Percentiles rank a stretch among this genome's conserved stretches.
Evolutionary conservation across 2,888 invertebrate genomes (phyloP).

Genomic region (Cinara cedri): DNA sequence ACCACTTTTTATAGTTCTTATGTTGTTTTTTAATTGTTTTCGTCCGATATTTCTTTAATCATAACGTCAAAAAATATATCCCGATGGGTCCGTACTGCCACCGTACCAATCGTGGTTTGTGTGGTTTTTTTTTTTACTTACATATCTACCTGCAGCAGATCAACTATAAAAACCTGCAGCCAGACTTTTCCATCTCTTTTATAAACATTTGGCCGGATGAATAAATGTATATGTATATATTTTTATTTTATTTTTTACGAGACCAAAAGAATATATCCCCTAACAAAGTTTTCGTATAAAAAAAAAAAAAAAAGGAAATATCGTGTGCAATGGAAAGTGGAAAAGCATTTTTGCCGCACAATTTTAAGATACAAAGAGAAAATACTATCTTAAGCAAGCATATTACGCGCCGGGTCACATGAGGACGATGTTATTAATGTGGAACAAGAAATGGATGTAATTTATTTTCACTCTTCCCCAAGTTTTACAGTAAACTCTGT

Average conservation of each 20-base stretch:
- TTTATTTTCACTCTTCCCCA: conserved; percentile 23
- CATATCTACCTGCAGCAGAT: background rate
- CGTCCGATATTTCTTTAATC: conserved; percentile 3
- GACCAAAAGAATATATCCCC: background rate
- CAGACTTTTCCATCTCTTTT: background rate
- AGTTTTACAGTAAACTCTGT: conserved; percentile 14
- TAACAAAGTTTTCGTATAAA: background rate
- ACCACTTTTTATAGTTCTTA: no score
- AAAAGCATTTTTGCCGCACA: background rate
- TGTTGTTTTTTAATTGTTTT: conserved; percentile 5
- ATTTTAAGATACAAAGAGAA: background rate
- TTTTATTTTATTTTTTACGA: background rate
- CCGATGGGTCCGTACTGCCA: background rate
- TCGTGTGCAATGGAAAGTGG: background rate
- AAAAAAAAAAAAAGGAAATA: background rate
- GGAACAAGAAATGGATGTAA: conserved; percentile 4
- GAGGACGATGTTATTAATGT: conserved; percentile 18
- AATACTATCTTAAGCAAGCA: background rate
- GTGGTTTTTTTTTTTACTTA: no score
- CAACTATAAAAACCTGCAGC: background rate
- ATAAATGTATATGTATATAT: no score
- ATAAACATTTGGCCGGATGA: background rate
- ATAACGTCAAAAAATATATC: background rate
- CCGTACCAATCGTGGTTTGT: background rate
- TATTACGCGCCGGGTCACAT: conserved; percentile 3